A percentile compares a stretch with the other conserved stretches of the same genome.
These are phyloP conservation scores for Bombus pyrosoma DNA, from an alignment of 1,140 invertebrate species.

Conservation along the genomic window DNA sequence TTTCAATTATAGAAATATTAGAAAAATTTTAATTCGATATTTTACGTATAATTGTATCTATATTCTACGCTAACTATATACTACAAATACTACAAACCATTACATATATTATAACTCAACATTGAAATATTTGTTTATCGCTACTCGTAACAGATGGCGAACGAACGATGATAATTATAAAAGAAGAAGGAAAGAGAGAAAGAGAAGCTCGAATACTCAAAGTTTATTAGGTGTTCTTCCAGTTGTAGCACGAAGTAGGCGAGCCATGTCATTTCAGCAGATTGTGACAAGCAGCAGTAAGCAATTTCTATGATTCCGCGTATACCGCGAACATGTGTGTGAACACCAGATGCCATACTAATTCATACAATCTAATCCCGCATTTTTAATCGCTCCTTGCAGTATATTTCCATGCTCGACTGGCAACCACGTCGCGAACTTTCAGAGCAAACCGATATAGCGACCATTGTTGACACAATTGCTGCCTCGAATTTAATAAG, in stretches of 20 bases:
- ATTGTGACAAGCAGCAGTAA: conserved; percentile 1
- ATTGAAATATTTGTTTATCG: no score
- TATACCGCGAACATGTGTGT: not conserved
- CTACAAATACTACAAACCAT: no score
- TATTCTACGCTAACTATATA: no score
- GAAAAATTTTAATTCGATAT: no score
- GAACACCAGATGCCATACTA: conserved; percentile 45
- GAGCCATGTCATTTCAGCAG: conserved; percentile 2
- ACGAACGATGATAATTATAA: not conserved
- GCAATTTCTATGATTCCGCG: conserved; percentile 2
- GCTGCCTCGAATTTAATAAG: conserved; percentile 27
- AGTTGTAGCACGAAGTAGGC: not conserved
- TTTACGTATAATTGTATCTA: no score
- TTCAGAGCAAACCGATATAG: not conserved
- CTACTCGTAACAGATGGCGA: no score
- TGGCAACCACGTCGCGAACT: conserved; percentile 22
- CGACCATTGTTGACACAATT: conserved; percentile 22
- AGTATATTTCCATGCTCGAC: conserved; percentile 34
- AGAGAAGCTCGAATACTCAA: not conserved
- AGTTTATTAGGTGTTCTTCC: not conserved
- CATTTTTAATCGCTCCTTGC: conserved; percentile 38
- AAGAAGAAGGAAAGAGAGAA: not conserved
- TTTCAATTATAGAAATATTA: no score
- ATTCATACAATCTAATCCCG: conserved; percentile 51
- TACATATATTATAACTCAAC: no score